phyloP scores from a whole-genome alignment of 2,888 invertebrate genomes.

The Chymomyza amoena region DNA sequence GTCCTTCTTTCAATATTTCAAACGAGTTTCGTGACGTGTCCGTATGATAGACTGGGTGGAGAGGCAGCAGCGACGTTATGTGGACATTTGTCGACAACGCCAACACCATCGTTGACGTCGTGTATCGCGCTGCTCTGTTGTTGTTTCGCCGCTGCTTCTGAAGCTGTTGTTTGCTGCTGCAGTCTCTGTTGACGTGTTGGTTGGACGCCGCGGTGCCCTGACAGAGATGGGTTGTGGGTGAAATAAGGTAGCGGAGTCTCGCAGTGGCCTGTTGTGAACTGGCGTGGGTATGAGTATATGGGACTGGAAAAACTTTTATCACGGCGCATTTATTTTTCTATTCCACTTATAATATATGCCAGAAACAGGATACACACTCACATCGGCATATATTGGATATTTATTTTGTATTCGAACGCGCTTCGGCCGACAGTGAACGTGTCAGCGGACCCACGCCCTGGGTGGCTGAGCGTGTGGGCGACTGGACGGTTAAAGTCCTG shows the following conservation, averaged over 20 bases:
- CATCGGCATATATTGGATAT: slow-evolving; percentile 71
- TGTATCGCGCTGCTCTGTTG: neutral
- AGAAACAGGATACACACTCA: slow-evolving; percentile 74
- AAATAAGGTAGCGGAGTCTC: slow-evolving; percentile 4
- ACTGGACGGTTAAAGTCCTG: slow-evolving; percentile 27
- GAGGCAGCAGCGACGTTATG: slow-evolving; percentile 51
- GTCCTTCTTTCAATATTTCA: slow-evolving; percentile 76
- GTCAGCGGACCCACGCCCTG: slow-evolving; percentile 33
- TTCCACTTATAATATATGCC: slow-evolving; percentile 77
- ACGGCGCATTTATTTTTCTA: slow-evolving; percentile 76
- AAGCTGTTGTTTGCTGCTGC: slow-evolving; percentile 16
- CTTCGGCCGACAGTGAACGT: slow-evolving; percentile 39
- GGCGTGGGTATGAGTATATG: slow-evolving; percentile 12
- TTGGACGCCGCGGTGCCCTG: slow-evolving; percentile 59
- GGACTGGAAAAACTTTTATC: slow-evolving; percentile 64
- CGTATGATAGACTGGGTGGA: slow-evolving; percentile 69
- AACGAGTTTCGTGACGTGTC: slow-evolving; percentile 70
- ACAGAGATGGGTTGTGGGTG: slow-evolving; percentile 21
- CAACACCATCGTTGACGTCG: slow-evolving; percentile 25
- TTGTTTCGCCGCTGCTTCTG: neutral
- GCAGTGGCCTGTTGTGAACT: slow-evolving; percentile 21
- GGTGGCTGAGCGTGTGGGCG: neutral
- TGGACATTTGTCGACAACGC: slow-evolving; percentile 55
- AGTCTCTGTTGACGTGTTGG: slow-evolving; percentile 71
- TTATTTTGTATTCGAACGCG: slow-evolving; percentile 73